Base-by-base conservation (phyloP, 1,140 invertebrate genomes). In the Zophobas atratus region DNA sequence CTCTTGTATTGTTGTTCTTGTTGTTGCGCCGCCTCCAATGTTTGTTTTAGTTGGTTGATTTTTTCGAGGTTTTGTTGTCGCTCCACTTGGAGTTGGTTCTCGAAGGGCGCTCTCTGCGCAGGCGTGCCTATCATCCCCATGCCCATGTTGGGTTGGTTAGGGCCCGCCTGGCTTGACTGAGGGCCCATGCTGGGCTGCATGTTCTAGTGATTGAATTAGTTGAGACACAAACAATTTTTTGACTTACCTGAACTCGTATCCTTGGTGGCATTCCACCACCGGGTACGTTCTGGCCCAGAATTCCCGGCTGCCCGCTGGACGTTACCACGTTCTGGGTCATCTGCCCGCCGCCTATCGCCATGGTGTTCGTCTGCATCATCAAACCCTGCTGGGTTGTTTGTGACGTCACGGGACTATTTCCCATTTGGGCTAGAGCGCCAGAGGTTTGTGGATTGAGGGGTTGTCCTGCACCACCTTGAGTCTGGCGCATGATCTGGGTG, bases 1-100 rank as follows among this genome's bases (percentile, higher is more conserved):
- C 90, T 92, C 85, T 94, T 93, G 83, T 93, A 94, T 80, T 94
- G 92, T 6, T 92, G 90, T 82, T 94, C 93, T 85, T 94, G 92
- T 80, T 93, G 92, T 77, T 94, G 92, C 0, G 93, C 93, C 0
- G 92, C 92, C 84, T 93, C 92, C 53, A 94, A 84, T 0, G 92
- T 93, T 85, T 94, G 92, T 78, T 91, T 90, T 6, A 94, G 82
- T 71, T 93, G 89, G 78, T 92, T 90, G 48, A 92, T 92, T 84
- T 91, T 92, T 36, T 90, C 84, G 6, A 93, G 82, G 87, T 94
- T 94, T 77, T 93, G 91, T 81, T 93, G 91, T 39, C 92, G 87
- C 67, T 92, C 92, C 0, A 89, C 87, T 84, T 92, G 90, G 1
- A 92, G 80, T 60, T 88, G 86, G 70, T 89, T 88, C 80, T 90